Percentiles rank a stretch among this genome's conserved stretches.
phyloP scores from a whole-genome alignment of 2,888 invertebrate genomes.

The Autographa pulchrina region DNA sequence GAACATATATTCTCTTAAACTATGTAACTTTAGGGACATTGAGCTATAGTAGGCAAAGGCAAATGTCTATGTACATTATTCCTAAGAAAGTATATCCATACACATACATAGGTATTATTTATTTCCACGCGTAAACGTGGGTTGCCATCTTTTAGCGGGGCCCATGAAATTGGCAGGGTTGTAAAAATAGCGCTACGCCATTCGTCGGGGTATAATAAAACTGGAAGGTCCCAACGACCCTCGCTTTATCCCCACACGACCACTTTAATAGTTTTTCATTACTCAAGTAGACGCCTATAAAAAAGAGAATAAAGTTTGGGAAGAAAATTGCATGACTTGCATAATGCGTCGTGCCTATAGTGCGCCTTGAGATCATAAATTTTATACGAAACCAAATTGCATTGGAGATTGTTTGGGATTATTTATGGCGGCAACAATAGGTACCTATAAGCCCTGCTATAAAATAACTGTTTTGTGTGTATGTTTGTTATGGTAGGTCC shows the following conservation, averaged over 20 bases:
- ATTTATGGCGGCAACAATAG: conserved; percentile 72
- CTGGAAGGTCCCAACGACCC: conserved; percentile 84
- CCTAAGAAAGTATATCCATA: conserved; percentile 10
- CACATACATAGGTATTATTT: conserved; percentile 43
- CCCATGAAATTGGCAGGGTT: conserved; percentile 81
- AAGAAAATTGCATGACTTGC: conserved; percentile 87
- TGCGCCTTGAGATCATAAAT: conserved; percentile 74
- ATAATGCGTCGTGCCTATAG: conserved; percentile 77
- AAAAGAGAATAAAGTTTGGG: conserved; percentile 82
- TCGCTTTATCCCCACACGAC: conserved; percentile 82
- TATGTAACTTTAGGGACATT: too few species aligned
- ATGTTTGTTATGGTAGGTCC: not conserved
- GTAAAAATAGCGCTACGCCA: conserved; percentile 81
- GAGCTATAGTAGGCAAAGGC: too few species aligned
- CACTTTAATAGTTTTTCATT: conserved; percentile 88
- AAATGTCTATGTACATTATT: not conserved
- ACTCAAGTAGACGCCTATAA: conserved; percentile 87
- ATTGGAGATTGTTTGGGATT: conserved; percentile 74
- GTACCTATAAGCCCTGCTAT: conserved; percentile 33
- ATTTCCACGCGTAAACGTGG: conserved; percentile 67
- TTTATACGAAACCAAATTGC: conserved; percentile 76
- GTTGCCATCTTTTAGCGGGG: conserved; percentile 80
- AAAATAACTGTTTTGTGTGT: conserved; percentile 34
- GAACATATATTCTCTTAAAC: too few species aligned
- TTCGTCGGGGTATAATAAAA: conserved; percentile 83